These are phyloP conservation scores for Clepsis dumicolana DNA, from an alignment of 2,888 invertebrate species.

Conservation along the genomic window DNA sequence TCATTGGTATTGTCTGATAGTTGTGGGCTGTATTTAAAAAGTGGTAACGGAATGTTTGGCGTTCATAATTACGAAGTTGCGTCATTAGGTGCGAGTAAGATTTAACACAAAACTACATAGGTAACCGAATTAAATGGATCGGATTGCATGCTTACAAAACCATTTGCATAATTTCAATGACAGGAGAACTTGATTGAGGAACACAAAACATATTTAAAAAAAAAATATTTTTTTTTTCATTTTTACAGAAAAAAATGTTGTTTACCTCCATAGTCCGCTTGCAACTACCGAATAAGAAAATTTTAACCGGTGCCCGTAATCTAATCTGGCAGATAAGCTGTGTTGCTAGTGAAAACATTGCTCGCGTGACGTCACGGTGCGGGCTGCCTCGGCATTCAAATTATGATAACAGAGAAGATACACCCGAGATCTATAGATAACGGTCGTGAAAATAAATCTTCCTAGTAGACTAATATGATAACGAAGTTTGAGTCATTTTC, in stretches of 20 bases:
- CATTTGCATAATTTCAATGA: too few relatives aligned
- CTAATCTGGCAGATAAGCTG: constrained; percentile 49
- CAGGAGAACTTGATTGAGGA: too few relatives aligned
- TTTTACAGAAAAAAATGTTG: neutral
- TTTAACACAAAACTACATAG: too few relatives aligned
- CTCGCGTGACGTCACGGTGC: constrained; percentile 6
- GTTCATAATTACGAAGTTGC: too few relatives aligned
- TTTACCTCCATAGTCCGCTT: constrained; percentile 52
- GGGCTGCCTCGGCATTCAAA: constrained; percentile 27
- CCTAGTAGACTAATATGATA: neutral
- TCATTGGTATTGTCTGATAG: too few relatives aligned
- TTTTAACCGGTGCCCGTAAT: constrained; percentile 42
- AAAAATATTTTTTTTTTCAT: neutral
- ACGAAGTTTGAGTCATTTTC: neutral
- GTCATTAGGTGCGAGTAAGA: too few relatives aligned
- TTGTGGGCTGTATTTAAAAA: too few relatives aligned
- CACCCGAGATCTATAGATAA: neutral
- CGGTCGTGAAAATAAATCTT: neutral
- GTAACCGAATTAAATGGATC: too few relatives aligned
- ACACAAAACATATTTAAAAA: neutral
- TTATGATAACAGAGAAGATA: constrained; percentile 22
- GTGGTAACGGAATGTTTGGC: too few relatives aligned
- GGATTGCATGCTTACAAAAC: too few relatives aligned
- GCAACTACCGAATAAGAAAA: constrained; percentile 45
- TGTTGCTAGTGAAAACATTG: constrained; percentile 25